Evolutionary conservation across 64 coral and sea anemone genomes (phyloP), one percentile per base, ranked within the genome.

Genomic region (Dendronephthya gigantea): DNA sequence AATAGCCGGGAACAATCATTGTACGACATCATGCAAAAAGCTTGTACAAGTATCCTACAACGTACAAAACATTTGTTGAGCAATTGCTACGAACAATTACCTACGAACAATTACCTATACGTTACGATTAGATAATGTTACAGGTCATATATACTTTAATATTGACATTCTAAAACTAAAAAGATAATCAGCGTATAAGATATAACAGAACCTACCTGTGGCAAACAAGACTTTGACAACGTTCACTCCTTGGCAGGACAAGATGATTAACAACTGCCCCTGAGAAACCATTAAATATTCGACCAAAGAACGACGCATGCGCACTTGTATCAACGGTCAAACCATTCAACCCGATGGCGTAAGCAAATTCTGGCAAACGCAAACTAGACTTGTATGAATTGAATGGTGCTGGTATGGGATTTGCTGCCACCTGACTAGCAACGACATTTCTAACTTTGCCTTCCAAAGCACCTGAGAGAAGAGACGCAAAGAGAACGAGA

Each of bases 251-350:
- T 2, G 88, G 88, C 37, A 89, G 37, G 8, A 89, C 34, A 13
- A 70, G 41, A 11, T 45, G 15, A n/a, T 36, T 7, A 23, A 35
- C 49, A 37, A 89, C 88, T 14, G 36, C 88, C 79, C 40, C 31
- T 8, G 40, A 40, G 27, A 90, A 90, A 11, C 50, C 36, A 25
- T 85, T 69, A 34, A 85, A 90, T 32, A 85, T 58, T 48, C 65
- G 70, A 13, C 81, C 82, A 7, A 23, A 51, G 43, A 40, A 85
- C 14, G 83, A 85, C 0, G 83, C 68, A n/a, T 48, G 25, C 22
- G 84, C 88, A 79, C 85, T 83, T 39, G 88, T 90, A 37, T 90
- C 88, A 9, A 76, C 88, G 48, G 88, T 90, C 13, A 90, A 17
- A 38, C 88, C 88, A 30, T 84, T 15, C 2, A 90, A 17, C 3